A percentile compares a stretch with the other conserved stretches of the same genome.
These are phyloP conservation scores for Ceratina japonica DNA, from an alignment of 1,140 invertebrate genomes.

Conservation along the genomic window DNA sequence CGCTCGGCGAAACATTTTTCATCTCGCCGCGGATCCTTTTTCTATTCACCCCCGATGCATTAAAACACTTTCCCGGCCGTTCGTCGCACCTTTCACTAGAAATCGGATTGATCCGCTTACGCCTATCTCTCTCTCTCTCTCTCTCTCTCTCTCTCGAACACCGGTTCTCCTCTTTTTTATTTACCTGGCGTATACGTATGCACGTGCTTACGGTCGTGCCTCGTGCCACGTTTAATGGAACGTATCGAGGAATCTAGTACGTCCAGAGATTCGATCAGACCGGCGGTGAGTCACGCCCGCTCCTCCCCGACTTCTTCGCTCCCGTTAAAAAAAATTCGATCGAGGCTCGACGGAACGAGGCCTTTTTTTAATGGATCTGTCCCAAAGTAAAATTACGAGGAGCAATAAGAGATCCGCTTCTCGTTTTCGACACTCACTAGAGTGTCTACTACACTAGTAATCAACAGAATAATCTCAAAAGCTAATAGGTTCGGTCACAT, in stretches of 20 bases:
- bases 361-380: too few relatives aligned
- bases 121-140: constrained; percentile 30
- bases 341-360: too few relatives aligned
- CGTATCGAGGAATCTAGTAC: constrained; percentile 44
- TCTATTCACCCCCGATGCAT: constrained; percentile 3
- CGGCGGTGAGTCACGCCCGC: neutral
- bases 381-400: too few relatives aligned
- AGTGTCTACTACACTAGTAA: too few relatives aligned
- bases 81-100: constrained; percentile 33
- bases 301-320: too few relatives aligned
- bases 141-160: constrained; percentile 20
- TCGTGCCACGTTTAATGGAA: constrained; percentile 42
- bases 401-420: too few relatives aligned
- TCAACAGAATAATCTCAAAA: too few relatives aligned
- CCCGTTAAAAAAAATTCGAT: too few relatives aligned
- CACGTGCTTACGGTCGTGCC: constrained; percentile 1
- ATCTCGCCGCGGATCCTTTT: neutral
- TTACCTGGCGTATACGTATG: neutral
- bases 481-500: too few relatives aligned
- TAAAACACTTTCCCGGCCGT: constrained; percentile 36
- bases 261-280: neutral
- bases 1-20: constrained; percentile 20
- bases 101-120: constrained; percentile 35
- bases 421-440: too few relatives aligned
- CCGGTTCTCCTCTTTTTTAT: neutral